Base-by-base conservation (phyloP, 2,888 invertebrate species). In the Euzetes globulus region DNA sequence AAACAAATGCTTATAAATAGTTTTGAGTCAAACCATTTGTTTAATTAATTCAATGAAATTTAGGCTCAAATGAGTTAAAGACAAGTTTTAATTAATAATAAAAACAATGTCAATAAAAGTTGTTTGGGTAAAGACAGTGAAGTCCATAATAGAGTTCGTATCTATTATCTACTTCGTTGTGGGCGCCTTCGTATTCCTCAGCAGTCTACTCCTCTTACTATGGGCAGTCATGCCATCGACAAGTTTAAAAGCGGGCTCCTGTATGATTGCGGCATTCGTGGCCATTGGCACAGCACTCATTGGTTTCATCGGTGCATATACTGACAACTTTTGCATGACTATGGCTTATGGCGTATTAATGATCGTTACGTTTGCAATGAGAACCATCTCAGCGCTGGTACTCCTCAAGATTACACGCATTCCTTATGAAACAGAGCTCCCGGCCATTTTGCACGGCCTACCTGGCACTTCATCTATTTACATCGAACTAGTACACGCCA, bases 281-380 rank as follows among this genome's bases (percentile, higher is more conserved):
- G 45, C 72, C 27, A 73, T 73, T 25, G 70, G 70, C 9, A 41
- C 65, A 11, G 72, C 75, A 17, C 19, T 73, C 7, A 52, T 75
- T 22, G 75, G 73, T 45, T 45, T 73, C 13, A 63, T 75, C 52
- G 75, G 75, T 13, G 52, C 58, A 17, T 70, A 60, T 22, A 60
- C 55, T 19, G 75, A 75, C 22, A 75, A 75, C 27, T 75, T 73
- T 55, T 75, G 75, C 29, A 50, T 75, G 19, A 73, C 73, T 58
- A 50, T 71, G 22, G 75, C 75, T 47, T 73, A 75, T 19, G 75
- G 75, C 7, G 55, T 73, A 19, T 17, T 75, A 5, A 63, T 73
- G 60, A n/a, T 73, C 27, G 72, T 71, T 7, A 71, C 75, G 19
- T 73, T 75, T 37, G 73, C 72, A 17, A 47, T 75, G 47, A 65